Conservation (phyloP, 2,797 vertebrate species). For the Anguilla marmorata region DNA sequence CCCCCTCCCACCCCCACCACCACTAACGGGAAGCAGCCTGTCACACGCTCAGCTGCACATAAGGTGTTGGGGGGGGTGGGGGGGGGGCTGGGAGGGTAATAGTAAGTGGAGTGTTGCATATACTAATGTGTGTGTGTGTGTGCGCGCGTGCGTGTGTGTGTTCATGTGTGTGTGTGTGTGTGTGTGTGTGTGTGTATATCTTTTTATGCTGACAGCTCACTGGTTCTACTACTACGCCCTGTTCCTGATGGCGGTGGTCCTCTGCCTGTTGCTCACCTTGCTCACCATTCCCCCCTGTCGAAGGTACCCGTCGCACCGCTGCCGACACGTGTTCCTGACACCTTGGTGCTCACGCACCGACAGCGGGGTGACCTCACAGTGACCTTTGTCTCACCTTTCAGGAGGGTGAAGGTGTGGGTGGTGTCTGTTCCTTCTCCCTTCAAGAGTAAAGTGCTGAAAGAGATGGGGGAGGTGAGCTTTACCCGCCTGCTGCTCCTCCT, state of each 20-base stretch:
- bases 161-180: neutral
- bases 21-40: too few species aligned
- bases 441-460: slow-evolving; percentile 46
- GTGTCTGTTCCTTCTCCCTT: slow-evolving; percentile 48
- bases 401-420: slow-evolving; percentile 42
- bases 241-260: neutral
- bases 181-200: neutral
- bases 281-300: slow-evolving; percentile 23
- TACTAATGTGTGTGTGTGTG: neutral
- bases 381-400: slow-evolving; percentile 10
- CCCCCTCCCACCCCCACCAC: too few species aligned
- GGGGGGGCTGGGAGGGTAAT: too few species aligned
- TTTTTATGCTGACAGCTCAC: slow-evolving; percentile 16
- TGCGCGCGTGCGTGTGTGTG: neutral
- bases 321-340: neutral
- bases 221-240: neutral
- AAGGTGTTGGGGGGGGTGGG: neutral
- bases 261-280: slow-evolving; percentile 13
- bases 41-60: too few species aligned
- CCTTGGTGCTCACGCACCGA: too few species aligned
- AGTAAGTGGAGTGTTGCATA: neutral
- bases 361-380: too few species aligned
- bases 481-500: neutral
- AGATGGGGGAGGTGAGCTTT: slow-evolving; percentile 36
- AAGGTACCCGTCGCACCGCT: slow-evolving; percentile 25